Conservation (phyloP, 2,113 vertebrate species). For the Paralichthys olivaceus region DNA sequence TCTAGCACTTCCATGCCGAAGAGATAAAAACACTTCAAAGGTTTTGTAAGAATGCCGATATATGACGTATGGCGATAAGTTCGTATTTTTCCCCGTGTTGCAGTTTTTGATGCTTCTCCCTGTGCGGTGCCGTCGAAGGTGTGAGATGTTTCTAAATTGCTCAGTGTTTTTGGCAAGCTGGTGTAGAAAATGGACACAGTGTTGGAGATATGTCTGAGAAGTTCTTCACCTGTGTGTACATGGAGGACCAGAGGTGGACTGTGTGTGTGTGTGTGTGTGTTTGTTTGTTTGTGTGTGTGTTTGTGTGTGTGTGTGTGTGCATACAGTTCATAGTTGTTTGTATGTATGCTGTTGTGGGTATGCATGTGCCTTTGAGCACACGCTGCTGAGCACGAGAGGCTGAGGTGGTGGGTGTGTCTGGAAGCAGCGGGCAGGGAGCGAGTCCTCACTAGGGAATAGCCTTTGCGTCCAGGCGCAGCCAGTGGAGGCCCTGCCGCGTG, state of each 20-base stretch:
- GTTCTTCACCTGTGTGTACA: constrained; percentile 54
- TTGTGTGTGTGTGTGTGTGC: constrained; percentile 28
- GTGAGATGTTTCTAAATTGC: constrained; percentile 65
- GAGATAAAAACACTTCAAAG: constrained; percentile 63
- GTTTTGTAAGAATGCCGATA: constrained; percentile 49
- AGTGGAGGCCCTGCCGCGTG: constrained; percentile 97
- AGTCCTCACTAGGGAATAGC: constrained; percentile 79
- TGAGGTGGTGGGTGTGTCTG: constrained; percentile 55
- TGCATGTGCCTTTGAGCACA: constrained; percentile 34
- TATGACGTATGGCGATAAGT: constrained; percentile 55
- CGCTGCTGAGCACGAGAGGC: constrained; percentile 42
- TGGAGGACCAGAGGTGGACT: constrained; percentile 61
- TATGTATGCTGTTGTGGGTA: constrained; percentile 18
- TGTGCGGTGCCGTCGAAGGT: constrained; percentile 49
- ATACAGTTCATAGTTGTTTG: constrained; percentile 9
- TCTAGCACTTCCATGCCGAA: constrained; percentile 54
- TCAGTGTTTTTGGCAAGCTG: constrained; percentile 85
- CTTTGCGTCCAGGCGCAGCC: constrained; percentile 96
- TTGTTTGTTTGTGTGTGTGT: constrained; percentile 33
- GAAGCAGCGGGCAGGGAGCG: constrained; percentile 46
- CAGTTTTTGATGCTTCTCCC: constrained; percentile 52
- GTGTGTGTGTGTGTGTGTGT: constrained; percentile 26
- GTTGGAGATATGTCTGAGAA: constrained; percentile 77
- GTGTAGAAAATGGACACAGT: constrained; percentile 91
- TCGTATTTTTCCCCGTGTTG: constrained; percentile 46